A percentile compares a stretch with the other conserved stretches of the same genome.
Conservation (phyloP, 1,140 invertebrate species). For the Manduca sexta region DNA sequence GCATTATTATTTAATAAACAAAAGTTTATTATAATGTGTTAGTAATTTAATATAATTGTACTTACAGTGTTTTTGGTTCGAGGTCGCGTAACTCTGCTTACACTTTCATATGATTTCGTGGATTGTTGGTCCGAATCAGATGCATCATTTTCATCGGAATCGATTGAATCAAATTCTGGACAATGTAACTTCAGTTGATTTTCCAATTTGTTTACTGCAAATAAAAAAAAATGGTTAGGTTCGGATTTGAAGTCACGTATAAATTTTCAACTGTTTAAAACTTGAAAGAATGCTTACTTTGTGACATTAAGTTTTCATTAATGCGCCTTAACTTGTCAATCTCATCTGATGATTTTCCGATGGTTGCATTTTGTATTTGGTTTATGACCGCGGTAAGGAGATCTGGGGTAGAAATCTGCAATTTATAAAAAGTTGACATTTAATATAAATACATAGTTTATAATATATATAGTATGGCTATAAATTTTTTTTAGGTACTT, state of each 20-base stretch:
- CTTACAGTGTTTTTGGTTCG: too few relatives aligned
- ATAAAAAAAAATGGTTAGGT: not conserved
- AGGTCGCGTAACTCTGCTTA: too few relatives aligned
- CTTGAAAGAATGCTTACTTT: conserved; percentile 17
- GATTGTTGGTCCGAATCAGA: too few relatives aligned
- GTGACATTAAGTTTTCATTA: conserved; percentile 22
- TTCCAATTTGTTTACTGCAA: not conserved
- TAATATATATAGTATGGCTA: too few relatives aligned
- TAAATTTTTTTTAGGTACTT: conserved; percentile 18
- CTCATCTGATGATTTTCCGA: conserved; percentile 10
- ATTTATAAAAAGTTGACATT: conserved; percentile 1
- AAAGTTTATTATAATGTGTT: too few relatives aligned
- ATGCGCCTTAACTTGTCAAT: conserved; percentile 15
- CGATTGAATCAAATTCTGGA: too few relatives aligned
- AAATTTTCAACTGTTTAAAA: not conserved
- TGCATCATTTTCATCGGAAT: too few relatives aligned
- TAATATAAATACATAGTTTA: too few relatives aligned
- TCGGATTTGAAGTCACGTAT: too few relatives aligned
- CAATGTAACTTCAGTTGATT: not conserved
- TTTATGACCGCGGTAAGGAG: conserved; percentile 22
- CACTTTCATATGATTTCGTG: too few relatives aligned
- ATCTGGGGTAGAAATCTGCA: conserved; percentile 22
- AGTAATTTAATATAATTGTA: too few relatives aligned
- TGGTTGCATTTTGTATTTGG: conserved; percentile 12
- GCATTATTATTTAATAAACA: too few relatives aligned